phyloP scores from a whole-genome alignment of 2,113 vertebrate species.

The Platysteira castanea region DNA sequence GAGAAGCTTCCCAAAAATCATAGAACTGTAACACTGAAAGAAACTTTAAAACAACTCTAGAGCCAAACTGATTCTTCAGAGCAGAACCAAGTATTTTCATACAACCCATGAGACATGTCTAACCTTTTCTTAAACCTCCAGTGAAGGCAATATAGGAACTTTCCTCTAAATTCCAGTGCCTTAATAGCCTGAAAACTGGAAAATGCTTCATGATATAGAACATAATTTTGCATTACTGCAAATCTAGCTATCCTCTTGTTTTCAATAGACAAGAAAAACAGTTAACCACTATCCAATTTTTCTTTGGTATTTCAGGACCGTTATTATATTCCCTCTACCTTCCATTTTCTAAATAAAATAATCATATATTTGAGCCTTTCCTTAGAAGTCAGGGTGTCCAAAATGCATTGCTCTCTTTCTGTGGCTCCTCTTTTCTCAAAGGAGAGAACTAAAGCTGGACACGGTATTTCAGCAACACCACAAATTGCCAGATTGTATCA shows the following conservation, averaged over 20 bases:
- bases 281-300: not conserved
- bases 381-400: not conserved
- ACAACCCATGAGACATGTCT: rapidly evolving
- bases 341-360: not conserved
- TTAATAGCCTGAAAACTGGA: not conserved
- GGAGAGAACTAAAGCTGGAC: not conserved
- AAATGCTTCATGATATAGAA: not conserved
- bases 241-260: not conserved
- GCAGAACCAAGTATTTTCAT: not conserved
- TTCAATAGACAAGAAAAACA: not conserved
- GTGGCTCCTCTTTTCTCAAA: not conserved
- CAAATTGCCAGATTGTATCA: not conserved
- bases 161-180: not conserved
- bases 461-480: not conserved
- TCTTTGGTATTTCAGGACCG: not conserved
- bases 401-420: not conserved
- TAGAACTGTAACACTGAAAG: not conserved
- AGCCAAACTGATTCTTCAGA: not conserved
- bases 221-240: not conserved
- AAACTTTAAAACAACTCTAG: not conserved
- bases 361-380: not conserved
- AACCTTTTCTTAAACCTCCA: not conserved
- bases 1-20: not conserved
- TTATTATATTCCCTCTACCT: not conserved
- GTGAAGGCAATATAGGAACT: not conserved